A percentile compares a stretch with the other conserved stretches of the same genome.
Conservation (phyloP, 2,113 vertebrate genomes). For the Herpetotheres cachinnans region DNA sequence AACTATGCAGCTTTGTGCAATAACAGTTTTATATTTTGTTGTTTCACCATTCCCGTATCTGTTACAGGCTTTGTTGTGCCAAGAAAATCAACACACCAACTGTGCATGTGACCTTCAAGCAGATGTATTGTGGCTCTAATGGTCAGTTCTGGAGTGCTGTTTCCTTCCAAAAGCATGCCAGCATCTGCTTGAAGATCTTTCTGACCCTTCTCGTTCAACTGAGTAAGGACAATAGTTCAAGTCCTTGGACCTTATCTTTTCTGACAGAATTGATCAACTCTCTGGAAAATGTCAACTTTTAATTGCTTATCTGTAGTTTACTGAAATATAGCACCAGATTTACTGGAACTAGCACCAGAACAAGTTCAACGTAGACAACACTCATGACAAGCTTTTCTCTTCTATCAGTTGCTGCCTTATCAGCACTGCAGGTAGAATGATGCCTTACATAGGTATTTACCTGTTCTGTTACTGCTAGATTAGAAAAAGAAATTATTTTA, state of each 20-base stretch:
- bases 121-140: not conserved
- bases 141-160: not conserved
- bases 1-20: not conserved
- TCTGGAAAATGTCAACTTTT: not conserved
- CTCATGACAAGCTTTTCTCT: not conserved
- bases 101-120: not conserved
- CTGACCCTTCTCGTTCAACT: not conserved
- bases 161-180: not conserved
- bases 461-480: not conserved
- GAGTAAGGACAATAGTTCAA: not conserved
- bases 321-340: not conserved
- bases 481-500: not conserved
- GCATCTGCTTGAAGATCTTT: not conserved
- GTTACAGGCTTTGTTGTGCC: not conserved
- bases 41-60: not conserved
- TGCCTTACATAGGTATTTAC: not conserved
- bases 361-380: not conserved
- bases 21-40: not conserved
- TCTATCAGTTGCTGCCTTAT: not conserved
- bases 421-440: not conserved
- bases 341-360: not conserved
- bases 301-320: not conserved
- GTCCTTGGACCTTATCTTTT: not conserved
- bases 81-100: not conserved
- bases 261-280: not conserved